Percentiles rank a stretch among this genome's conserved stretches.
Evolutionary conservation across 1,140 invertebrate genomes (phyloP).

Genomic region (Bombus confusus): DNA sequence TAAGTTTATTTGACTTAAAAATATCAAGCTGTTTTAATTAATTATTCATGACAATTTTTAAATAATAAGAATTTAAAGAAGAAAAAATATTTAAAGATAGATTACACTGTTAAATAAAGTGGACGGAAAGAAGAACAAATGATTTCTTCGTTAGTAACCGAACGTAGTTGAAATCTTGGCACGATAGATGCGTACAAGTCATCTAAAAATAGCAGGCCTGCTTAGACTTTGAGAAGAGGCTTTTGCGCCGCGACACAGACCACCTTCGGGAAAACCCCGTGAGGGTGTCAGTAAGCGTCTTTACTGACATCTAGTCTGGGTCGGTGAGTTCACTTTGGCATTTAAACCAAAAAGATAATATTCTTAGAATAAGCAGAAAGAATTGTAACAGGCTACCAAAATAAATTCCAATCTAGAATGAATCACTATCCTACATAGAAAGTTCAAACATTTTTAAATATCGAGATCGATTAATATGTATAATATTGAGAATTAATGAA

Average conservation of each 20-base stretch:
- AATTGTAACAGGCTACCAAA: neutral
- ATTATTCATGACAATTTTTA: neutral
- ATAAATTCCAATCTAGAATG: neutral
- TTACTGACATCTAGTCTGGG: neutral
- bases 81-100: neutral
- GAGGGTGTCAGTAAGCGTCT: constrained; percentile 28
- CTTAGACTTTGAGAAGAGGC: constrained; percentile 51
- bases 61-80: neutral
- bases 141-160: neutral
- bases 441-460: neutral
- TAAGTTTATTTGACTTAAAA: neutral
- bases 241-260: constrained; percentile 64
- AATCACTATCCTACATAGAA: neutral
- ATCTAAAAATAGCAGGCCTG: constrained; percentile 64
- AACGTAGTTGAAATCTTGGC: constrained; percentile 51
- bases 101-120: neutral
- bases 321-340: neutral
- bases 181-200: constrained; percentile 35
- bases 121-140: constrained; percentile 1
- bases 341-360: neutral
- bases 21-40: neutral
- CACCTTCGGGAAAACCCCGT: constrained; percentile 51
- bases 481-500: neutral
- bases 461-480: neutral
- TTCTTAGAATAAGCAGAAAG: neutral